Evolutionary conservation across 2,797 vertebrate species (phyloP), one percentile per base, ranked within the genome.

Genomic region (Hylomyscus alleni): DNA sequence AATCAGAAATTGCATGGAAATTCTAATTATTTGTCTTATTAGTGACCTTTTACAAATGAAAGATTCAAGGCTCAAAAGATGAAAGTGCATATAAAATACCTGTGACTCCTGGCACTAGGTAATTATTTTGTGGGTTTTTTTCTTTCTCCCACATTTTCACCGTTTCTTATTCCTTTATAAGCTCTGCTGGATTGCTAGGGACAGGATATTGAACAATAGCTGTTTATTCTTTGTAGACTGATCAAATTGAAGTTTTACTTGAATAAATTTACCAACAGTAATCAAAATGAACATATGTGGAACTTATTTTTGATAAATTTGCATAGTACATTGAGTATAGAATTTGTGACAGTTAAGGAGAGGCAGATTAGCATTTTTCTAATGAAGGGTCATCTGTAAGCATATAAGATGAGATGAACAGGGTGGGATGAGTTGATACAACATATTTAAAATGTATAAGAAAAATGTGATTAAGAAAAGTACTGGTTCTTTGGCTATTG

Each of bases 1-100:
- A 88, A 73, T 93, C 14, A 95, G 10, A 92, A 80, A 89, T 29
- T n/a, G 14, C 47, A 90, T 86, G n/a, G 75, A 89, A 92, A 89
- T 62, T 95, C 1, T 90, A 80, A 84, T 72, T 92, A 81, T 77
- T 83, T 89, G 60, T 84, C 44, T 82, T 83, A 95, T 15, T 65
- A 87, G 10, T 77, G n/a, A 84, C 60, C 24, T 95, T 95, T 84
- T 67, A 54, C 2, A 62, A 47, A 52, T 82, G 37, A 91, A 81
- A 93, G 84, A 62, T 20, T 37, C 37, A 17, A 92, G n/a, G 6
- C 19, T 89, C 67, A 56, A 19, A 78, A 86, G 47, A 11, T 78
- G 34, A 83, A 92, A 89, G 24, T 62, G 22, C 29, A 52, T 54
- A 20, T 12, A 44, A 17, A 58, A 20, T 77, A 90, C 10, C 9